Evolutionary conservation across 2,888 invertebrate genomes (phyloP).

Genomic region (Ochlodes sylvanus): DNA sequence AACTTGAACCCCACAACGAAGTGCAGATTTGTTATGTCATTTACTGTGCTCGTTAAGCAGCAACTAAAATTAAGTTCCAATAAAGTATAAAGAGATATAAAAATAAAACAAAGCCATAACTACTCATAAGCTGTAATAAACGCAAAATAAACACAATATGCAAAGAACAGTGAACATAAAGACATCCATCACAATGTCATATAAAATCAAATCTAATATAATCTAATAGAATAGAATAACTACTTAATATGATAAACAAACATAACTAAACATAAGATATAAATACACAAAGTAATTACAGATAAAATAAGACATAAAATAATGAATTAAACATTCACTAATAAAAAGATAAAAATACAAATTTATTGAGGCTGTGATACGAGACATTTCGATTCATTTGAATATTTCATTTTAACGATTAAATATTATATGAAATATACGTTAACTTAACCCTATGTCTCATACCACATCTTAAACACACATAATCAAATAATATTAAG

Average conservation of each 20-base stretch:
- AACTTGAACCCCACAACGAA: not conserved
- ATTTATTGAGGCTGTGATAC: constrained; percentile 27
- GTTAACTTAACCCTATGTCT: constrained; percentile 30
- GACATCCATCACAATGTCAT: constrained; percentile 39
- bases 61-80: not conserved
- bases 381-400: constrained; percentile 18
- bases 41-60: constrained; percentile 34
- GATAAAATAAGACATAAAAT: constrained; percentile 43
- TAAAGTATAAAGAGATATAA: constrained; percentile 25
- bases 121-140: constrained; percentile 58
- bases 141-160: constrained; percentile 47
- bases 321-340: constrained; percentile 39
- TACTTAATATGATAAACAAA: constrained; percentile 24
- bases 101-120: constrained; percentile 62
- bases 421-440: not conserved
- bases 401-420: not conserved
- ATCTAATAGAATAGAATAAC: constrained; percentile 26
- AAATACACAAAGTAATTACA: constrained; percentile 41
- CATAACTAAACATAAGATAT: constrained; percentile 15
- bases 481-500: constrained; percentile 45
- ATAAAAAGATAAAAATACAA: constrained; percentile 41
- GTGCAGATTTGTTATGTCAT: constrained; percentile 35
- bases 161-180: constrained; percentile 49
- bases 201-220: constrained; percentile 28
- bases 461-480: constrained; percentile 43